These are phyloP conservation scores for Drosophila carrolli DNA, from an alignment of 1,140 invertebrate genomes.

Conservation along the genomic window DNA sequence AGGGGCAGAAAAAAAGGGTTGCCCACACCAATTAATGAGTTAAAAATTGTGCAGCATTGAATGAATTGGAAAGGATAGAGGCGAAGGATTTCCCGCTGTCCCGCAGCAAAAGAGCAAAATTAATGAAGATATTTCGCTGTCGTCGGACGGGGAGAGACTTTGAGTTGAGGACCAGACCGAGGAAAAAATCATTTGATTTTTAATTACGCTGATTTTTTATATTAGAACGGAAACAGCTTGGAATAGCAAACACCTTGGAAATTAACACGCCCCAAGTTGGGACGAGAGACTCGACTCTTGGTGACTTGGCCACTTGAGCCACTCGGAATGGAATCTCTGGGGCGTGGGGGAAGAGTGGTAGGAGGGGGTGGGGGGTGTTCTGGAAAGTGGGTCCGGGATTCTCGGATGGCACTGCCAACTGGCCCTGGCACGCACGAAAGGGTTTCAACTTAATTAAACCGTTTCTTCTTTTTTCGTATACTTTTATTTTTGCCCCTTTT, in stretches of 20 bases:
- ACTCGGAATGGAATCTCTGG: conserved; percentile 36
- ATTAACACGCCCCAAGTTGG: conserved; percentile 62
- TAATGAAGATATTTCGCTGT: conserved; percentile 83
- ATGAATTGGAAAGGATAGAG: conserved; percentile 59
- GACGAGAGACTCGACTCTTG: conserved; percentile 2
- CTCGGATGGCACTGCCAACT: conserved; percentile 16
- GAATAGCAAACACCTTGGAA: conserved; percentile 79
- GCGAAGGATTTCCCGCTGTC: conserved; percentile 17
- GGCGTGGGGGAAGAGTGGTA: not conserved
- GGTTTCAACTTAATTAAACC: conserved; percentile 84
- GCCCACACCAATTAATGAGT: conserved; percentile 83
- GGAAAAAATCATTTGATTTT: conserved; percentile 83
- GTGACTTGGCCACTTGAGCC: conserved; percentile 54
- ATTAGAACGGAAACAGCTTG: conserved; percentile 80
- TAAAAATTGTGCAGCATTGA: conserved; percentile 82
- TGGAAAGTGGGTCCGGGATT: not conserved
- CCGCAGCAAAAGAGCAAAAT: conserved; percentile 73
- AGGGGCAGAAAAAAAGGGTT: conserved; percentile 33
- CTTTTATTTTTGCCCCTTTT: conserved; percentile 39
- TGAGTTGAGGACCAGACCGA: conserved; percentile 11
- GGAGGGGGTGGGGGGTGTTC: not conserved
- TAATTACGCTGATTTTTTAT: conserved; percentile 84
- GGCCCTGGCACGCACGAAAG: conserved; percentile 74
- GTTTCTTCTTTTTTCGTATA: conserved; percentile 52
- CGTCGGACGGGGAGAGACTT: conserved; percentile 20